A percentile compares a stretch with the other conserved stretches of the same genome.
These are phyloP conservation scores for Epinotia ramella DNA, from an alignment of 2,888 invertebrate genomes.

Conservation along the genomic window DNA sequence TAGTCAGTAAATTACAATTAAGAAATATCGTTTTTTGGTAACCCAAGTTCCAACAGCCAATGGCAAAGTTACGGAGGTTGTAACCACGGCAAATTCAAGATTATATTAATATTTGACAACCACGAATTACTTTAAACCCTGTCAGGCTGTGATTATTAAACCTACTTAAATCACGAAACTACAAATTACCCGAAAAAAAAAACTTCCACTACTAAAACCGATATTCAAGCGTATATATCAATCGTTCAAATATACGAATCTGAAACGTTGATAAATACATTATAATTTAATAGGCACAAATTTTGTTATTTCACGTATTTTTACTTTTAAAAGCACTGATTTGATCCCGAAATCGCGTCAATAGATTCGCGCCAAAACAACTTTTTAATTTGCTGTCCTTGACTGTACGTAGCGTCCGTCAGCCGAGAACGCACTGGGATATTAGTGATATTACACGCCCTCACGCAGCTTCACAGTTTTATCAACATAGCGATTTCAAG, in stretches of 20 bases:
- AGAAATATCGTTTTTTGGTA: no score
- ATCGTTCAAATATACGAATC: no score
- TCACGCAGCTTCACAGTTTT: conserved; percentile 46
- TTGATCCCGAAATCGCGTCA: conserved; percentile 28
- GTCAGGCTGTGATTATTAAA: no score
- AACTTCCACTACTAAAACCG: neutral
- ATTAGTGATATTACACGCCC: conserved; percentile 45
- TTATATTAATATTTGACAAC: no score
- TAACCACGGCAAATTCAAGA: no score
- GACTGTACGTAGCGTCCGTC: conserved; percentile 47
- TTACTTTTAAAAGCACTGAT: neutral
- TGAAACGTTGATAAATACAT: neutral
- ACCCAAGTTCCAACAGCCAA: no score
- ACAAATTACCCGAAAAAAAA: no score
- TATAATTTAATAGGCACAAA: neutral
- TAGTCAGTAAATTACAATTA: no score
- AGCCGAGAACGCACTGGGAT: conserved; percentile 54
- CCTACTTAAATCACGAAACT: no score
- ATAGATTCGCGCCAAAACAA: conserved; percentile 45
- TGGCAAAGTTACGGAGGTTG: no score
- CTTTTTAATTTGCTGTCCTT: conserved; percentile 45
- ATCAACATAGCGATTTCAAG: neutral
- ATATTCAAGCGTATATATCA: neutral
- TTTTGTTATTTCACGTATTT: neutral
- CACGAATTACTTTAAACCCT: no score